phyloP scores from a whole-genome alignment of 2,113 vertebrate species.

The Myanophis thanlyinensis region DNA sequence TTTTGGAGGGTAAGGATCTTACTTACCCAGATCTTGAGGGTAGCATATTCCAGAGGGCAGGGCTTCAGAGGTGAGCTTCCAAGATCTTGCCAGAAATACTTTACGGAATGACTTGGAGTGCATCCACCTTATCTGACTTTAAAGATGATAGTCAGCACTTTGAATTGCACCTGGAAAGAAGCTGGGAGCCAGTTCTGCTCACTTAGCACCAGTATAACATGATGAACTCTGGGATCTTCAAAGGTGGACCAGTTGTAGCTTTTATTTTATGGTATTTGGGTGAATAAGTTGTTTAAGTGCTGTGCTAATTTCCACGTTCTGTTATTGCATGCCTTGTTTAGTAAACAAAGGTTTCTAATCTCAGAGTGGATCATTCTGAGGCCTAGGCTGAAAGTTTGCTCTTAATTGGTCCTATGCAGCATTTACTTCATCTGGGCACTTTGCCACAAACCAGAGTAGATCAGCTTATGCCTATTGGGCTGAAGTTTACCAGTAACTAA shows the following conservation, averaged over 20 bases:
- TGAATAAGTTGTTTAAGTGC: background rate
- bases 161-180: background rate
- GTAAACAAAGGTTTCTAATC: background rate
- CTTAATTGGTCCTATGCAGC: background rate
- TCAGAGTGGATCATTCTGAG: background rate
- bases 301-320: background rate
- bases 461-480: background rate
- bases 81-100: background rate
- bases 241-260: background rate
- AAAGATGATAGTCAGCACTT: background rate
- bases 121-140: background rate
- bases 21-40: background rate
- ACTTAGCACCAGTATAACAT: background rate
- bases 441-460: constrained; percentile 8
- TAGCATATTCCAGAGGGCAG: background rate
- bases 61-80: background rate
- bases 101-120: background rate
- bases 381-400: background rate
- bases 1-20: background rate
- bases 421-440: background rate
- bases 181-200: background rate
- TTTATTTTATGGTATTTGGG: background rate
- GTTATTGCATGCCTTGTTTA: background rate
- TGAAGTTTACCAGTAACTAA: constrained; percentile 19
- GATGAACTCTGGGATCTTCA: background rate